Base-by-base conservation (phyloP, 1,140 invertebrate genomes). In the Bombus picipes region DNA sequence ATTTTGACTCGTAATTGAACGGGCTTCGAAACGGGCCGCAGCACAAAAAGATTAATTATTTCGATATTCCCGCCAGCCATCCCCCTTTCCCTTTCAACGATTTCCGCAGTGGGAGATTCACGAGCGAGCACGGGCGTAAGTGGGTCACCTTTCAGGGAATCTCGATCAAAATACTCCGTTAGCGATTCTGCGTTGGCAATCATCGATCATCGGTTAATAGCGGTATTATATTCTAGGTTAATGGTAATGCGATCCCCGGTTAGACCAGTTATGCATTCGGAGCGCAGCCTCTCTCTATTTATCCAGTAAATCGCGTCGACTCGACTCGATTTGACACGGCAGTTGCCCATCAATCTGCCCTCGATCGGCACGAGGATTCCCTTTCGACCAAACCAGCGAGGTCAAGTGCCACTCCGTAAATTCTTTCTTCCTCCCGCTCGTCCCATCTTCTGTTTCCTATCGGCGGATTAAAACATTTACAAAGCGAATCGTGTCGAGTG, bases 191-290 rank as follows among this genome's bases (percentile, higher is more conserved):
- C 47, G 34, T 41, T 37, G 28, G 5, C 37, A 66, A 41, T 62
- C 65, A 71, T 83, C 80, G 81, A 86, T 82, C 86, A 77, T 81
- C 80, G 81, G 28, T 72, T 83, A 89, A 81, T 68, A 74, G 79
- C n/a, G 43, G 78, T 70, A 81, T 85, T 81, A 85, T 85, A 85
- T 81, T 81, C 71, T 81, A 81, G 70, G 70, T 81, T 81, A 85
- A 81, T 81, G 84, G 78, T 74, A 68, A 74, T 41, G 78, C 71
- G 79, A 81, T 66, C 78, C n/a, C 68, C 18, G 59, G 71, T 76
- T 70, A 72, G 68, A 39, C 57, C 72, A 71, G 59, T 85, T 74
- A 85, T 74, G 78, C 84, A 74, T 81, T 85, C 71, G 13, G 47
- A 85, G 71, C 34, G 84, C 71, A 81, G 83, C 47, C 25, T 32